Evolutionary conservation across 2,797 vertebrate species (phyloP).

Genomic region (Sarcophilus harrisii): DNA sequence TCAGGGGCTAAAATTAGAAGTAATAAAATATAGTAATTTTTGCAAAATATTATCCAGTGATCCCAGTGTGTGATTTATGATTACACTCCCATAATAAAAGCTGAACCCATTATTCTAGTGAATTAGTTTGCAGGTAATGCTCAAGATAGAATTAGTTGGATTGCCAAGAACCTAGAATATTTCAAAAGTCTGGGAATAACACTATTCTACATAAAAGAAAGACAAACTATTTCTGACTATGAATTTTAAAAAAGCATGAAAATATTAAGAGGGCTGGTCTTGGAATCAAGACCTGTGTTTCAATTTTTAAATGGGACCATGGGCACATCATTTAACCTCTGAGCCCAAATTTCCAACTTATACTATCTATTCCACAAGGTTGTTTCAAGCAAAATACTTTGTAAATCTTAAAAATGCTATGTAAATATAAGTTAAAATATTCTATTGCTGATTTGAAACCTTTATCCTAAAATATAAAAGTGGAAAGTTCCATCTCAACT

Average conservation of each 20-base stretch:
- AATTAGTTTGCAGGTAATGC: not conserved
- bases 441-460: not conserved
- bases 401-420: not conserved
- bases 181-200: not conserved
- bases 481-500: not conserved
- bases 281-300: not conserved
- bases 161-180: not conserved
- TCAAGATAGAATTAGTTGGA: not conserved
- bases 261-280: not conserved
- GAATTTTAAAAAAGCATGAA: not conserved
- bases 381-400: not conserved
- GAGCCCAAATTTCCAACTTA: not conserved
- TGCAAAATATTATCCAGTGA: not conserved
- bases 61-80: not conserved
- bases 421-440: not conserved
- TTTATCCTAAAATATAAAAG: not conserved
- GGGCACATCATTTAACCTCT: not conserved
- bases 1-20: not conserved
- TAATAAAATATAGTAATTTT: not conserved
- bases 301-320: not conserved
- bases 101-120: not conserved
- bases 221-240: not conserved
- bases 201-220: not conserved
- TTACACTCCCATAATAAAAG: not conserved
- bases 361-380: not conserved